Evolutionary conservation across 2,113 vertebrate species (phyloP).

Genomic region (Colius striatus): DNA sequence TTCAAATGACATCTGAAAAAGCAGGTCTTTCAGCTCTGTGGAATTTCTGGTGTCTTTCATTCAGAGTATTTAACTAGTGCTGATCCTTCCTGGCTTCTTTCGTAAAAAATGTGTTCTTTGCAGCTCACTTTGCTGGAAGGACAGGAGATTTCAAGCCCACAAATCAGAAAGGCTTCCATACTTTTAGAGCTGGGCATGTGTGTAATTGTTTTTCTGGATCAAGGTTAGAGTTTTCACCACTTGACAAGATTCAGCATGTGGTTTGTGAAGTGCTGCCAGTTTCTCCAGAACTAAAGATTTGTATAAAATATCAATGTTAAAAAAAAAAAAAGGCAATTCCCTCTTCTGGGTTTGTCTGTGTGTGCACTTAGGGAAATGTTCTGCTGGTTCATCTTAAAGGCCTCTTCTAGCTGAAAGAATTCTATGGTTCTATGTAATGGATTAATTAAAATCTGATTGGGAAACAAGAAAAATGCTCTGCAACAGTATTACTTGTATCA

Average conservation of each 20-base stretch:
- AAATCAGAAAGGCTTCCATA: not conserved
- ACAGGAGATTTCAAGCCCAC: not conserved
- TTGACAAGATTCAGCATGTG: constrained; percentile 30
- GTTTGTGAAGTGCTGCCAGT: constrained; percentile 20
- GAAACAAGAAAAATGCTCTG: not conserved
- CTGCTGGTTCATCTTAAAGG: too few relatives aligned
- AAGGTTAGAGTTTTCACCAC: not conserved
- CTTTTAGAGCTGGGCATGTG: constrained; percentile 2
- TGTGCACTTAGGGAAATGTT: too few relatives aligned
- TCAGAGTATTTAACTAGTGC: not conserved
- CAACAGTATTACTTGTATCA: not conserved
- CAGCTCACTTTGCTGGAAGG: not conserved
- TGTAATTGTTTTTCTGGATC: constrained; percentile 8
- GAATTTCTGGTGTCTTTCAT: not conserved
- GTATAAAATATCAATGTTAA: not conserved
- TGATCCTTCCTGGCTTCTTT: not conserved
- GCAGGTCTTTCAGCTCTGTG: not conserved
- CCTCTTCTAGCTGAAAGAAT: too few relatives aligned
- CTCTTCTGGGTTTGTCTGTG: not conserved
- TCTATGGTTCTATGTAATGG: too few relatives aligned
- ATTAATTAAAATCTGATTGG: not conserved
- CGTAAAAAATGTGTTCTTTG: not conserved
- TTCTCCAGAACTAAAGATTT: constrained; percentile 12
- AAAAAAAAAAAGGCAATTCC: not conserved
- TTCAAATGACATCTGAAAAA: not conserved